phyloP scores from a whole-genome alignment of 2,113 vertebrate genomes.

The Corythornis vintsioides region DNA sequence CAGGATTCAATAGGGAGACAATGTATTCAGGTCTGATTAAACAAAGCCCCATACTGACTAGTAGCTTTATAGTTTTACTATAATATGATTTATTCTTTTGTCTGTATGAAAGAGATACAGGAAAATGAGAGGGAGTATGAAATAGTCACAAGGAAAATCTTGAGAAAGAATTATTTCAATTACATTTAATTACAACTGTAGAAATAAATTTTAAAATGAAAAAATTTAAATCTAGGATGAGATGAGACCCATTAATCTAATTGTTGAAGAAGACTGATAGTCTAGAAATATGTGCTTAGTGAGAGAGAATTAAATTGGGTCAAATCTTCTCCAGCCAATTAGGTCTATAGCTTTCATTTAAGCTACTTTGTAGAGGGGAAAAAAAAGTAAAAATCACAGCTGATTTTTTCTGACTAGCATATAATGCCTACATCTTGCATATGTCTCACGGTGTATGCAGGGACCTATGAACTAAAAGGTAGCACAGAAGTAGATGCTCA shows the following conservation, averaged over 20 bases:
- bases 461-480: background rate
- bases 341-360: background rate
- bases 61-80: background rate
- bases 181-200: background rate
- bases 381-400: background rate
- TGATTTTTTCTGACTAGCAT: background rate
- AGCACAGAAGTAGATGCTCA: background rate
- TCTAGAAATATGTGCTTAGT: background rate
- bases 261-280: background rate
- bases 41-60: background rate
- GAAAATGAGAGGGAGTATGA: background rate
- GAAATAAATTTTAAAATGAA: background rate
- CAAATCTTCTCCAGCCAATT: background rate
- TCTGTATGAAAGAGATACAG: background rate
- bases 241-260: background rate
- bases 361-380: background rate
- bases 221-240: background rate
- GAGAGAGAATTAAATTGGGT: background rate
- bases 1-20: background rate
- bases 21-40: background rate
- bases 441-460: background rate
- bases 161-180: background rate
- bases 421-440: background rate
- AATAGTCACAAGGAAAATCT: background rate
- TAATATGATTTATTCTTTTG: background rate